Conservation (phyloP, 2,888 invertebrate genomes). For the Euproctis similis region DNA sequence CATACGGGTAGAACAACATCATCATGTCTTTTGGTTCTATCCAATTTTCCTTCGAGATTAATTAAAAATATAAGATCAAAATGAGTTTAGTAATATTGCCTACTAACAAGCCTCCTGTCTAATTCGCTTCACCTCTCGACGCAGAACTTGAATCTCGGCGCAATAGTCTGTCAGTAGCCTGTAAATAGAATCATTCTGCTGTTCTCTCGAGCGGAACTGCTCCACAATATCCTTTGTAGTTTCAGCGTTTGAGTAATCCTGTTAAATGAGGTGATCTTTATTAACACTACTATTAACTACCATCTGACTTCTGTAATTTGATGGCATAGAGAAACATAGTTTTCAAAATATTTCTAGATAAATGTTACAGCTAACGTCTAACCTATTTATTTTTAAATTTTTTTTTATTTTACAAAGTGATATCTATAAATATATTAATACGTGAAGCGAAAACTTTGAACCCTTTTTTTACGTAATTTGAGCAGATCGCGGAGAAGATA, state of each 20-base stretch:
- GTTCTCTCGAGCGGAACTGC: slow-evolving; percentile 79
- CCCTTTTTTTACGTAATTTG: no score
- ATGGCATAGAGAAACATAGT: no score
- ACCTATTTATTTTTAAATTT: no score
- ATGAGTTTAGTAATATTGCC: not conserved
- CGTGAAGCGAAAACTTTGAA: no score
- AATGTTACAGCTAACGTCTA: no score
- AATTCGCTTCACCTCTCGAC: slow-evolving; percentile 23
- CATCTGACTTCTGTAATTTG: no score
- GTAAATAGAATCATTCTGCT: slow-evolving; percentile 85
- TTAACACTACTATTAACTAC: no score
- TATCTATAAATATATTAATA: no score
- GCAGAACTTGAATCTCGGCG: slow-evolving; percentile 46
- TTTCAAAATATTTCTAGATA: no score
- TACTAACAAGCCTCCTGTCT: slow-evolving; percentile 34
- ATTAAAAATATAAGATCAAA: not conserved
- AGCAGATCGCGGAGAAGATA: no score
- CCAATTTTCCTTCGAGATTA: not conserved
- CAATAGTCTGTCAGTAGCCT: slow-evolving; percentile 79
- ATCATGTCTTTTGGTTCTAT: not conserved
- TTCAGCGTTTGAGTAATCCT: slow-evolving; percentile 69
- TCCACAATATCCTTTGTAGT: slow-evolving; percentile 73
- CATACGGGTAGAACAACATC: not conserved
- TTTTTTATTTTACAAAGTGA: no score
- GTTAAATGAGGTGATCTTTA: slow-evolving; percentile 1